Evolutionary conservation across 2,888 invertebrate species (phyloP).

Genomic region (Odontocolon sp.): DNA sequence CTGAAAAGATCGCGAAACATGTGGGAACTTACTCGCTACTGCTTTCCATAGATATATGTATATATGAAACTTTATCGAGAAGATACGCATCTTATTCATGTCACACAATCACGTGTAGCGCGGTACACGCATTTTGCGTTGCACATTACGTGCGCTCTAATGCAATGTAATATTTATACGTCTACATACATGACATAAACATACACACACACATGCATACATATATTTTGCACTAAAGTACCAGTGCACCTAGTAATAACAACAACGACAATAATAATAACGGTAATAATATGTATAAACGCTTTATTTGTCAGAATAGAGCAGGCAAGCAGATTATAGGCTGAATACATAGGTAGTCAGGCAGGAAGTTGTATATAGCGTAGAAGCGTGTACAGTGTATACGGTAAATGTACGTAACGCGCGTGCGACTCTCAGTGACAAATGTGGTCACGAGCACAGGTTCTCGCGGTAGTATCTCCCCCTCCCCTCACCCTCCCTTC

Average conservation of each 20-base stretch:
- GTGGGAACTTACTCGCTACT: slow-evolving; percentile 14
- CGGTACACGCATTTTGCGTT: neutral
- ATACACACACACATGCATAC: too few species aligned
- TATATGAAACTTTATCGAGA: slow-evolving; percentile 8
- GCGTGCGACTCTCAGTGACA: slow-evolving; percentile 39
- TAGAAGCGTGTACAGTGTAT: neutral
- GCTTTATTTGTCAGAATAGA: slow-evolving; percentile 42
- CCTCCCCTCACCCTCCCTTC: neutral
- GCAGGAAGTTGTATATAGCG: neutral
- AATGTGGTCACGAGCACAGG: slow-evolving; percentile 52
- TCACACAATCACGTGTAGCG: neutral
- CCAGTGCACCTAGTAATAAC: too few species aligned
- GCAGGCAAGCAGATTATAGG: slow-evolving; percentile 2
- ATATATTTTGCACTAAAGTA: neutral
- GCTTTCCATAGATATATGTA: slow-evolving; percentile 22
- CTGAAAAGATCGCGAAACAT: slow-evolving; percentile 8
- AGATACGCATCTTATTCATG: slow-evolving; percentile 22
- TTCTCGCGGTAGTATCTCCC: slow-evolving; percentile 46
- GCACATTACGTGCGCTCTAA: neutral
- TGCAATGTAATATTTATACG: too few species aligned
- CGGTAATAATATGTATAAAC: slow-evolving; percentile 27
- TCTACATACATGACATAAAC: neutral
- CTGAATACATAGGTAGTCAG: neutral
- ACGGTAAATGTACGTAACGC: neutral
- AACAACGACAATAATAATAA: slow-evolving; percentile 12